phyloP scores from a whole-genome alignment of 1,140 invertebrate genomes.

The Rhyacophila brunnea region DNA sequence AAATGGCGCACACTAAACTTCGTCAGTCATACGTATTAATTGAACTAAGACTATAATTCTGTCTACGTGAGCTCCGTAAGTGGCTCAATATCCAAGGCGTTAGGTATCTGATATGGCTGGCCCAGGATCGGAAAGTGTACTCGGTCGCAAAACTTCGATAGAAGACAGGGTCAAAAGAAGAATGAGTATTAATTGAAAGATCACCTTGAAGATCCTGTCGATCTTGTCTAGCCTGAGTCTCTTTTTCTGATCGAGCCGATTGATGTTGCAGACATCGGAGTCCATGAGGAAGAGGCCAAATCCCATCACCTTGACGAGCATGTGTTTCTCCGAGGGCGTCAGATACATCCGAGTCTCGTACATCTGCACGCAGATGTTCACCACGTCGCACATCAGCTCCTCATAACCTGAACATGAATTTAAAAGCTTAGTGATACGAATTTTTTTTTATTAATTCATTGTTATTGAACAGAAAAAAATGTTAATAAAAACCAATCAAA shows the following conservation, averaged over 20 bases:
- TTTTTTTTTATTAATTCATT: neutral
- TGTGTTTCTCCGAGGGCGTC: constrained; percentile 96
- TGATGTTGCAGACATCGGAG: constrained; percentile 90
- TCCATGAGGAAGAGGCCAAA: constrained; percentile 98
- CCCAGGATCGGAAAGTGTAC: no score
- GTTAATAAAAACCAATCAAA: no score
- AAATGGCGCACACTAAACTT: no score
- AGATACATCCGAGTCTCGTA: constrained; percentile 97
- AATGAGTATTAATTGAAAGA: no score
- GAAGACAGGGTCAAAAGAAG: no score
- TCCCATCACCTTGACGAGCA: constrained; percentile 99
- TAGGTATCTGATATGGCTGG: no score
- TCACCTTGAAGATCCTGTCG: constrained; percentile 94
- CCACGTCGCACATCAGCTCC: constrained; percentile 92
- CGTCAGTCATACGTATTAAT: no score
- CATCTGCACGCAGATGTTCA: constrained; percentile 98
- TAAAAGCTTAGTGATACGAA: neutral
- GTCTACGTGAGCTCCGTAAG: no score
- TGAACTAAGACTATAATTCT: no score
- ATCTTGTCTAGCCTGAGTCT: constrained; percentile 92
- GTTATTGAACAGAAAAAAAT: no score
- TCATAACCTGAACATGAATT: constrained; percentile 76
- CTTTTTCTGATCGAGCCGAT: constrained; percentile 96
- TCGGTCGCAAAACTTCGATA: no score
- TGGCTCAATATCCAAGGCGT: no score